These are phyloP conservation scores for Globicephala melas DNA, from an alignment of 2,113 vertebrate species.

Conservation along the genomic window DNA sequence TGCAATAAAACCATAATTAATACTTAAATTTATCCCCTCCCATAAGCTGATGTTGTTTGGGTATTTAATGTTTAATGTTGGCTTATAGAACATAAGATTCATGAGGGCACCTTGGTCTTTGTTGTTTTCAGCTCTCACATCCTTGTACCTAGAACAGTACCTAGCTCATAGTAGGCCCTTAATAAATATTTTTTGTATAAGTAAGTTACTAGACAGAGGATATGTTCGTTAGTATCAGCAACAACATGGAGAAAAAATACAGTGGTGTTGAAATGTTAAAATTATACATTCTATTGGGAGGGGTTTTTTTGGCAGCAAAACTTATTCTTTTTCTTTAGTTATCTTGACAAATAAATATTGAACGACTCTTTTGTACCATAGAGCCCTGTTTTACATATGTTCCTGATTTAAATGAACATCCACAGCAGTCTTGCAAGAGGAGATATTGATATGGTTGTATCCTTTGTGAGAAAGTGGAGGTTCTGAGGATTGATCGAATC, in stretches of 20 bases:
- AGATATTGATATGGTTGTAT: neutral
- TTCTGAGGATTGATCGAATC: neutral
- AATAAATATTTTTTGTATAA: neutral
- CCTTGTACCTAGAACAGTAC: neutral
- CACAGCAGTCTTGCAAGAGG: neutral
- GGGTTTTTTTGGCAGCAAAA: neutral
- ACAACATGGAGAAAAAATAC: neutral
- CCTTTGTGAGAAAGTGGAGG: neutral
- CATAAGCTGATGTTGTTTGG: neutral
- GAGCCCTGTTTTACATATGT: neutral
- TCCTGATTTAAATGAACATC: neutral
- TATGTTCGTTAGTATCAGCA: neutral
- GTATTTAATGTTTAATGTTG: neutral
- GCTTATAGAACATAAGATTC: neutral
- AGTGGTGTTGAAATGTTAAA: neutral
- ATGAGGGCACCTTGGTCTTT: neutral
- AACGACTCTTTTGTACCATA: neutral
- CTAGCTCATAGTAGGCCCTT: neutral
- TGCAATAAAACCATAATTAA: neutral
- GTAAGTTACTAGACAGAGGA: neutral
- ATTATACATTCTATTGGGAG: neutral
- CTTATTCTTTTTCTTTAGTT: slow-evolving; percentile 24
- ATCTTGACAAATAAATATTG: neutral
- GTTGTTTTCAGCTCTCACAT: neutral
- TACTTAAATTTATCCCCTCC: neutral